phyloP scores from a whole-genome alignment of 2,113 vertebrate species.

The Eretmodus cyanostictus region DNA sequence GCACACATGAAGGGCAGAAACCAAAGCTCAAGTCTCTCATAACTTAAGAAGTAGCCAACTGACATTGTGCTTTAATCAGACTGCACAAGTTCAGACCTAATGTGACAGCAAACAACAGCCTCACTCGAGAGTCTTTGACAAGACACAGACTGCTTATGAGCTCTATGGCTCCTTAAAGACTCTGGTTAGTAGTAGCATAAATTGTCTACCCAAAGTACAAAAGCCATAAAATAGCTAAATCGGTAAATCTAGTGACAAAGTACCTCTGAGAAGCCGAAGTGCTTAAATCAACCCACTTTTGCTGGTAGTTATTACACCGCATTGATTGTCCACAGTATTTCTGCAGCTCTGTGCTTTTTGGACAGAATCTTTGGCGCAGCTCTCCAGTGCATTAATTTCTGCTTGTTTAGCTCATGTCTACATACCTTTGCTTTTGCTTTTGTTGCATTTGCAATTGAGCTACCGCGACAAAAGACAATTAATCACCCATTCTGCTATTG shows the following conservation, averaged over 20 bases:
- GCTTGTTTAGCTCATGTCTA: conserved; percentile 29
- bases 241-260: not conserved
- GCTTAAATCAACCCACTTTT: conserved; percentile 10
- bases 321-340: conserved; percentile 34
- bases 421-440: conserved; percentile 14
- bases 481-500: conserved; percentile 5
- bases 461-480: not conserved
- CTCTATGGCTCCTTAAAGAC: not conserved
- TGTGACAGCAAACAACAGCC: not conserved
- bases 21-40: not conserved
- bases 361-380: conserved; percentile 1
- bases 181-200: not conserved
- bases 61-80: not conserved
- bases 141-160: not conserved
- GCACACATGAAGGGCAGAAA: not conserved
- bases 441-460: conserved; percentile 19
- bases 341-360: conserved; percentile 25
- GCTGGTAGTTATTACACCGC: not conserved
- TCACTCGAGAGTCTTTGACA: not conserved
- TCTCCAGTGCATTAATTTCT: conserved; percentile 25
- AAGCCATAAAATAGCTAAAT: not conserved
- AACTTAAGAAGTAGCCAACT: not conserved
- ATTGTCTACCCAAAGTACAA: not conserved
- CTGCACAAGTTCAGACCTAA: not conserved
- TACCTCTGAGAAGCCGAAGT: not conserved